Conservation (phyloP, 2,888 invertebrate species). For the Pandemis cinnamomeana region DNA sequence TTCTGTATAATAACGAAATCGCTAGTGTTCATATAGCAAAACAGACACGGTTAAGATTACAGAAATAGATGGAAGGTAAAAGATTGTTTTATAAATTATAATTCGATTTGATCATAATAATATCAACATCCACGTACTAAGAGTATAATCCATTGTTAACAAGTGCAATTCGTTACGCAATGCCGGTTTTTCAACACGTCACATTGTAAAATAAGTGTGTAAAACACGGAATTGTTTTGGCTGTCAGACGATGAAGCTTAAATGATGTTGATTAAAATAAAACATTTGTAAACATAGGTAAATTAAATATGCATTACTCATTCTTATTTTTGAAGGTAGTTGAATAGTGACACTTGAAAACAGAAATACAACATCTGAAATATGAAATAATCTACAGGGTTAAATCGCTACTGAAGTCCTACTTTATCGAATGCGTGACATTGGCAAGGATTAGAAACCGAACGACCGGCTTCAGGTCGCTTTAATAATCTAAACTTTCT, state of each 20-base stretch:
- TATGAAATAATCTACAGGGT: too few relatives aligned
- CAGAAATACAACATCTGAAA: too few relatives aligned
- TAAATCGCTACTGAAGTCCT: too few relatives aligned
- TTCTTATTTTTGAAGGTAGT: not conserved
- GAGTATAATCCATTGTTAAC: conserved; percentile 8
- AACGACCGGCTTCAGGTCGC: too few relatives aligned
- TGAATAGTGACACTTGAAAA: too few relatives aligned
- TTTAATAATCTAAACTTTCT: too few relatives aligned
- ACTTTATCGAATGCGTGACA: too few relatives aligned
- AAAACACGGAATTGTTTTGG: not conserved
- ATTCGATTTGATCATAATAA: conserved; percentile 5
- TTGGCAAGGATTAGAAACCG: too few relatives aligned
- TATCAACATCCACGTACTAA: conserved; percentile 13
- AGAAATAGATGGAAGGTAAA: not conserved
- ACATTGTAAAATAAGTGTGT: not conserved
- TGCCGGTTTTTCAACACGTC: not conserved
- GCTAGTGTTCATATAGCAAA: not conserved
- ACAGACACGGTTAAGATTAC: not conserved
- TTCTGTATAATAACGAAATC: too few relatives aligned
- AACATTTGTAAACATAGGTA: not conserved
- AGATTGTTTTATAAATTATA: conserved; percentile 14
- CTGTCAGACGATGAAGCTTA: not conserved
- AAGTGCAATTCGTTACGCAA: conserved; percentile 5
- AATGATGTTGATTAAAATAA: not conserved
- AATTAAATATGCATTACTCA: not conserved